Percentiles rank a stretch among this genome's conserved stretches.
phyloP scores from a whole-genome alignment of 2,888 invertebrate species.

The Galerucella calmariensis region DNA sequence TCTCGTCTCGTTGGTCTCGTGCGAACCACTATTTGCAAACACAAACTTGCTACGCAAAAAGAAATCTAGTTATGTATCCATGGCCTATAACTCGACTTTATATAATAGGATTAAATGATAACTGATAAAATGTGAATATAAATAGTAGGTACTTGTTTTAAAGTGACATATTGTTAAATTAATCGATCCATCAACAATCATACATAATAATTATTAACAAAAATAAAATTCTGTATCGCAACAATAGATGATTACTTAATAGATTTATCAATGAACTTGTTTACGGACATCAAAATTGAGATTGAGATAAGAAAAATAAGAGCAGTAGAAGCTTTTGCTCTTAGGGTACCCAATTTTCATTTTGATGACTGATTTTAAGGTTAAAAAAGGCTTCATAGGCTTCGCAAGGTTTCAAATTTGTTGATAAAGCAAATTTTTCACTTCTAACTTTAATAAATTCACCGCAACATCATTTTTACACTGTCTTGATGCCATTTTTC shows the following conservation, averaged over 20 bases:
- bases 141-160: background rate
- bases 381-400: too few species aligned
- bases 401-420: too few species aligned
- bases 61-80: too few species aligned
- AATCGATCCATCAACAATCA: background rate
- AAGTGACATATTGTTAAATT: background rate
- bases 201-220: background rate
- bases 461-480: too few species aligned
- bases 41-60: background rate
- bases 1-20: too few species aligned
- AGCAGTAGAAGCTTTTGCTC: too few species aligned
- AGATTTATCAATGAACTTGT: background rate
- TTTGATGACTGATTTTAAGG: too few species aligned
- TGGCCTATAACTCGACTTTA: too few species aligned
- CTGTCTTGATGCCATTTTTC: too few species aligned
- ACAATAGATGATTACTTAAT: background rate
- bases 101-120: background rate
- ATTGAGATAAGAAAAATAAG: background rate
- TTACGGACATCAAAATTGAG: background rate
- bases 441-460: too few species aligned
- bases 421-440: too few species aligned
- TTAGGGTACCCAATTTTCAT: too few species aligned
- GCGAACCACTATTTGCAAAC: background rate
- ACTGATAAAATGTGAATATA: background rate
- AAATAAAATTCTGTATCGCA: background rate